Percentiles rank a stretch among this genome's conserved stretches.
Conservation (phyloP, 1,140 invertebrate genomes). For the Adelges cooleyi region DNA sequence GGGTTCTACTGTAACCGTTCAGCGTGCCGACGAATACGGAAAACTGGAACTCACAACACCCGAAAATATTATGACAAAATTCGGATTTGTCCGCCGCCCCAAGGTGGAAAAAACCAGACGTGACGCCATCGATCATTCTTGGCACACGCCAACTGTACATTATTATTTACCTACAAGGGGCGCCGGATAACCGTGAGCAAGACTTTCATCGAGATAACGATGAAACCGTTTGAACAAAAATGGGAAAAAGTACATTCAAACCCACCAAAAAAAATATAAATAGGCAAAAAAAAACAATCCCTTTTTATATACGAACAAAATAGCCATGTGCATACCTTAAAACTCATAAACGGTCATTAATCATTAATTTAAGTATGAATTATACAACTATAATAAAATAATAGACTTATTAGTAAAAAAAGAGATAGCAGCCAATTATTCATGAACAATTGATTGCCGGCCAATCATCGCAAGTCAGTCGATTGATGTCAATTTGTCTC, state of each 20-base stretch:
- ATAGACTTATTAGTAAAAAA: no score
- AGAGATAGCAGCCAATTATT: no score
- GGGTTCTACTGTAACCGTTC: neutral
- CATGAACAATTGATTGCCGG: no score
- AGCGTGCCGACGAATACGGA: neutral
- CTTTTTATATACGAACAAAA: neutral
- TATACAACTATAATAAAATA: no score
- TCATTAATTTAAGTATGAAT: no score
- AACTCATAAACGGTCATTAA: no score
- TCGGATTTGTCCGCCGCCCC: neutral
- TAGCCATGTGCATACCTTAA: no score
- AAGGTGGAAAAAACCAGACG: neutral
- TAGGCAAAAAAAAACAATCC: neutral
- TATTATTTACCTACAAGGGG: conserved; percentile 1
- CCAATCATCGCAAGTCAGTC: no score
- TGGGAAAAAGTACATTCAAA: neutral
- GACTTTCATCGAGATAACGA: conserved; percentile 13
- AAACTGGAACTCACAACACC: neutral
- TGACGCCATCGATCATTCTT: conserved; percentile 7
- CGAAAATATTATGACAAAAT: conserved; percentile 3
- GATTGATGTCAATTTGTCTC: no score
- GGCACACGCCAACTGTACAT: conserved; percentile 17
- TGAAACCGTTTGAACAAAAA: neutral
- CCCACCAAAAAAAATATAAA: neutral
- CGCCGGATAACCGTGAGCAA: neutral